Evolutionary conservation across 35 echinoderm and acorn worm genomes (phyloP).

Genomic region (Ophiothrix spiculata): DNA sequence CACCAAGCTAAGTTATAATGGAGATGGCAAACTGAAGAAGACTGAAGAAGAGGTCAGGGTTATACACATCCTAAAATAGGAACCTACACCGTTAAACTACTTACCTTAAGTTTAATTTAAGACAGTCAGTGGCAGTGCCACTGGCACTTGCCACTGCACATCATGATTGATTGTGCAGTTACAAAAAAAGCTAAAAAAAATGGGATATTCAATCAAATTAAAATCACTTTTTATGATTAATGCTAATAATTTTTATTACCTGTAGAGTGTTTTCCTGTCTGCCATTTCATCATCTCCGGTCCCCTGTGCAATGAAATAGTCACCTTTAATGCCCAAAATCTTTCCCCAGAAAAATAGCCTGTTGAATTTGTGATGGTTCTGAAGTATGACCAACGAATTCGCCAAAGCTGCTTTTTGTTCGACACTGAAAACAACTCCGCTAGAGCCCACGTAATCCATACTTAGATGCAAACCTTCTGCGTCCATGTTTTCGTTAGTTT

Average conservation of each 20-base stretch:
- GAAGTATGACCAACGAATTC: constrained; percentile 74
- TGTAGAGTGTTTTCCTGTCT: constrained; percentile 81
- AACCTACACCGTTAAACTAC: too few relatives aligned
- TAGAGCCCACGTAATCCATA: constrained; percentile 76
- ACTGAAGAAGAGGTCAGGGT: too few relatives aligned
- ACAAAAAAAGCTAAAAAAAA: too few relatives aligned
- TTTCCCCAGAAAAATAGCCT: constrained; percentile 87
- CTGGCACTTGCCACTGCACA: too few relatives aligned
- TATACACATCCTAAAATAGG: too few relatives aligned
- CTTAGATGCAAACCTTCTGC: constrained; percentile 78
- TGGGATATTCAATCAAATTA: too few relatives aligned
- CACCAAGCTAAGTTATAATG: too few relatives aligned
- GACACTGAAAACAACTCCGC: constrained; percentile 67
- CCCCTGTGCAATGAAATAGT: constrained; percentile 74
- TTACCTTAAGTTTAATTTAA: too few relatives aligned
- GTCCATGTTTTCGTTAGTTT: constrained; percentile 75
- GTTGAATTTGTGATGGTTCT: constrained; percentile 82
- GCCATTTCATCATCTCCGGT: constrained; percentile 76
- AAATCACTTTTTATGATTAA: background rate
- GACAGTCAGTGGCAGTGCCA: too few relatives aligned
- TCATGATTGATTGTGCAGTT: too few relatives aligned
- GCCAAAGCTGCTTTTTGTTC: constrained; percentile 71
- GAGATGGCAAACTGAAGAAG: too few relatives aligned
- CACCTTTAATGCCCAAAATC: constrained; percentile 72
- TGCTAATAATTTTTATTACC: constrained; percentile 35